Conservation (phyloP, 2,113 vertebrate genomes). For the Echinops telfairi region DNA sequence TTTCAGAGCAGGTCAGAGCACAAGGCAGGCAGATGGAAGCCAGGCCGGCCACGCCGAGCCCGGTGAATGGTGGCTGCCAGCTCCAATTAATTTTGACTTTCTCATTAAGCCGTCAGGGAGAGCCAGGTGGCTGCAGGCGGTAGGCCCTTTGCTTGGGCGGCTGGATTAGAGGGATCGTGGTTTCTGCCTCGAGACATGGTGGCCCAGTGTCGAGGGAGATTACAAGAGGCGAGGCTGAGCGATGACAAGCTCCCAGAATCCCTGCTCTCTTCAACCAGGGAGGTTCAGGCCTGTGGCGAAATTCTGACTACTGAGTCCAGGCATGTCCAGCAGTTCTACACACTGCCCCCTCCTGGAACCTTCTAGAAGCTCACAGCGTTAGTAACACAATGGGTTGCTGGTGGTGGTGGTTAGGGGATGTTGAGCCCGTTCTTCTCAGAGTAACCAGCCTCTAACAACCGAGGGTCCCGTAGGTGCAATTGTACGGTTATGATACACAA, state of each 20-base stretch:
- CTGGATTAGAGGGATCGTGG: conserved; percentile 82
- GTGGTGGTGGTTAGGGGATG: too few species aligned
- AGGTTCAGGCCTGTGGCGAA: neutral
- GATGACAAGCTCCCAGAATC: neutral
- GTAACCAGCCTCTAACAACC: too few species aligned
- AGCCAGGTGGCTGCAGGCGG: conserved; percentile 82
- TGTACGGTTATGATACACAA: too few species aligned
- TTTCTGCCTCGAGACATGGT: conserved; percentile 79
- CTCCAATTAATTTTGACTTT: conserved; percentile 85
- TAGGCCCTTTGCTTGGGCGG: conserved; percentile 77
- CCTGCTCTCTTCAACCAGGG: neutral
- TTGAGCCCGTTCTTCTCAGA: too few species aligned
- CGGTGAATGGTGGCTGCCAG: conserved; percentile 76
- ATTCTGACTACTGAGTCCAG: neutral
- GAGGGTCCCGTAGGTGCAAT: too few species aligned
- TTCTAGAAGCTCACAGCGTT: neutral
- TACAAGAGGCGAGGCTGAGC: conserved; percentile 36
- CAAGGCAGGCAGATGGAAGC: conserved; percentile 76
- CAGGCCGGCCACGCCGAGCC: conserved; percentile 66
- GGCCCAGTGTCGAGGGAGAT: conserved; percentile 81
- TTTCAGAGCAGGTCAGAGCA: neutral
- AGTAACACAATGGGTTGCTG: neutral
- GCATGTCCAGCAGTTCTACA: neutral
- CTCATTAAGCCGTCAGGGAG: conserved; percentile 84
- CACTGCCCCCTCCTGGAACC: neutral